Evolutionary conservation across 2,113 vertebrate genomes (phyloP), one percentile per base, ranked within the genome.

Genomic region (Galeopterus variegatus): DNA sequence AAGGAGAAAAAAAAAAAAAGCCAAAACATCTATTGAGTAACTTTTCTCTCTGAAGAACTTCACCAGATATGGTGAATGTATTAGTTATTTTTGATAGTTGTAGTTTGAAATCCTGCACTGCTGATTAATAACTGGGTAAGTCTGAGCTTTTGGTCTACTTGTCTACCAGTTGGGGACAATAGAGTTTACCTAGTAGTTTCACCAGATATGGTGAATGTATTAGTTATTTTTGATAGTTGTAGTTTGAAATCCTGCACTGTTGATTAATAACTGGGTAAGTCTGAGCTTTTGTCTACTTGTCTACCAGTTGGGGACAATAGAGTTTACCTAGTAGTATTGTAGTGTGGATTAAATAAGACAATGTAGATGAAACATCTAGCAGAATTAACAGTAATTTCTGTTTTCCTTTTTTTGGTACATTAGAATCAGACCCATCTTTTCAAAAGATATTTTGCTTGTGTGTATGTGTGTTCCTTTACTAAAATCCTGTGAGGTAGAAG

Each of bases 301-400:
- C 60, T 77, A 54, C 5, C 88, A 70, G 36, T 54, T 70, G 58
- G 31, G 31, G 17, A 50, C 73, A 21, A 69, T 31, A 60, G 2
- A n/a, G 56, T 75, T 89, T 77, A 88, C 23, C 15, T 64, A 48
- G 60, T 31, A 93, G 21, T 1, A 4, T 54, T 93, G 36, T 1
- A 36, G 50, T 50, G 70, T 45, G 15, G 73, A 60, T 56, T 41
- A 84, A 60, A 48, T 41, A 92, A 91, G 12, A 73, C 62, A 62
- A 48, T 69, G 28, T 11, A 90, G 70, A 70, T 36, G 69, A 88
- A 41, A 31, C 3, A 77, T 21, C 26, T 41, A 62, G 54, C 23
- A 94, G 48, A 94, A 91, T 88, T 81, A 86, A 45, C 1, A 65
- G 28, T 79, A 36, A 91, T 56, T 92, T n/a, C 31, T 93, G 10